These are phyloP conservation scores for Camponotus fellah DNA, from an alignment of 2,888 invertebrate genomes.

Conservation along the genomic window DNA sequence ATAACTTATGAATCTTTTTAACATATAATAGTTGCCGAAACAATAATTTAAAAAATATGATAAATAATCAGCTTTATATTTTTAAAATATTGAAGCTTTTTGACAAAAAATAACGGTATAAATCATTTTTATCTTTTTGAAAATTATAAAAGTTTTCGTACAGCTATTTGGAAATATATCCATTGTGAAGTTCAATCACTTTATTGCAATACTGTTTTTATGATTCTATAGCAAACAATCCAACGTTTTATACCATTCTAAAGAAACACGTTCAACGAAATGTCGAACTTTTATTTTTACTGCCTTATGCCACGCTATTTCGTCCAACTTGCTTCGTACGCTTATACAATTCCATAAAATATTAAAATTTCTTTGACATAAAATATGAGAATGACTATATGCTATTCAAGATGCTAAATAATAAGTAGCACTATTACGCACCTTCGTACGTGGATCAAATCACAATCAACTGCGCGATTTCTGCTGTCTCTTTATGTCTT, in stretches of 20 bases:
- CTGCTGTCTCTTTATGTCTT: background rate
- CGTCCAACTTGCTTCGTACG: background rate
- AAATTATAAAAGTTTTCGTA: background rate
- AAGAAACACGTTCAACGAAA: conserved; percentile 2
- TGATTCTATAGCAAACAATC: conserved; percentile 8
- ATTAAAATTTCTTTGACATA: conserved; percentile 37
- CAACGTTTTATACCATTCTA: background rate
- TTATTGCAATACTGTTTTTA: conserved; percentile 2
- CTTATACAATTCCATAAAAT: conserved; percentile 8
- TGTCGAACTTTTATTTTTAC: conserved; percentile 35
- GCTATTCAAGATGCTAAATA: conserved; percentile 1
- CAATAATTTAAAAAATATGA: background rate
- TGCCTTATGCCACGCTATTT: background rate
- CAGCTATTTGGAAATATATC: background rate
- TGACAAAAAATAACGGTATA: background rate
- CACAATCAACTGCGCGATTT: background rate
- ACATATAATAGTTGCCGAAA: background rate
- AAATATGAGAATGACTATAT: background rate
- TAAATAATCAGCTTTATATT: background rate
- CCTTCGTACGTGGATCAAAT: background rate
- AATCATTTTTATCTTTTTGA: background rate
- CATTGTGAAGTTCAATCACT: conserved; percentile 2
- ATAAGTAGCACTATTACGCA: background rate
- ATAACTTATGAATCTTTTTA: background rate
- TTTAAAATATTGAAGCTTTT: background rate